Evolutionary conservation across 2,797 vertebrate species (phyloP), one percentile per base, ranked within the genome.

Genomic region (Neosilurus mollespiculum): DNA sequence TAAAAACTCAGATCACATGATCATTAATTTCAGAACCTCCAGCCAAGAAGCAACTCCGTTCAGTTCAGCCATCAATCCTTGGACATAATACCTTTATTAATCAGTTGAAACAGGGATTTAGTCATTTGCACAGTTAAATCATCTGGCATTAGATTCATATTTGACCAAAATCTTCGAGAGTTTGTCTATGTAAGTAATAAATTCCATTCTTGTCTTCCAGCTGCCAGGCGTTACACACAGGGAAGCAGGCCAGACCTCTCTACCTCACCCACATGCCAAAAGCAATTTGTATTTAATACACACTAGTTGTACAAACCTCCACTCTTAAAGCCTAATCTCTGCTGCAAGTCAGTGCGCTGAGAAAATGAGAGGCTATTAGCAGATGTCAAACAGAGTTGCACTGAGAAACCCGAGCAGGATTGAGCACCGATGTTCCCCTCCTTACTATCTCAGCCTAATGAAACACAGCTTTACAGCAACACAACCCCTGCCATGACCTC

Each of bases 331-430:
- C 83, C 87, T 84, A 88, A 85, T 88, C 86, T 88, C 85, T 71
- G 70, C 83, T 79, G 85, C 67, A 71, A 71, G 66, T 81, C 58
- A 12, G 22, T 81, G 54, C 88, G 91, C 90, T 89, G 89, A 87
- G 88, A 89, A 53, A 85, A 82, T 59, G 53, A 85, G 78, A 80
- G 83, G 92, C 89, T 88, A 92, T 92, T 91, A 87, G 86, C 51
- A n/a, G 53, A 73, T 75, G 86, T 87, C 86, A 87, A 84, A 86
- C 86, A 87, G 66, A 76, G 76, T 67, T 54, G 56, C 83, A 69
- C 86, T 84, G 75, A 82, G 80, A 84, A 82, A 79, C 82, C 69
- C 22, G 80, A 87, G 86, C 75, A 79, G 80, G 75, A 82, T 51
- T 84, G 70, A 84, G 77, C 80, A 80, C 22, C 9, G 49, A 43